Base-by-base conservation (phyloP, 2,797 vertebrate genomes). In the Notolabrus celidotus region DNA sequence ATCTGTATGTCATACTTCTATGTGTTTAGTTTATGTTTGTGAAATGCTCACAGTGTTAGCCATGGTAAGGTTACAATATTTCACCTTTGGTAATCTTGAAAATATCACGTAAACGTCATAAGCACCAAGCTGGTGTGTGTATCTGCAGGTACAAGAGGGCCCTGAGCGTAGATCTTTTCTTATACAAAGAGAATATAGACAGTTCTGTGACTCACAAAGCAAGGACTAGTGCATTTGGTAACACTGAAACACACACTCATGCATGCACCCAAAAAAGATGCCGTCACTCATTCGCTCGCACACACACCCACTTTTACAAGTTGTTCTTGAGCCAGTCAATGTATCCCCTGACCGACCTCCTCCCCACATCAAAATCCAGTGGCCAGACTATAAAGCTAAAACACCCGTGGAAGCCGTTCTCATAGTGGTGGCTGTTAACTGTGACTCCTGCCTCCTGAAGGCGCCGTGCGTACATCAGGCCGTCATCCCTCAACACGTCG, bases 391-490 rank as follows among this genome's bases (percentile, higher is more conserved):
- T 92, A 12, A 98, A 95, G 80, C 90, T 92, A 80, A 99, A 89
- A 55, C 95, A 96, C n/a, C 97, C 98, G 0, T 99, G 98, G 86
- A 98, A 99, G 63, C 96, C 96, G 41, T 96, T 95, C 31, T 94
- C 91, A 0, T 94, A 95, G 90, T 98, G 94, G 14, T 96, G 95
- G 0, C 82, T 91, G 11, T 95, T 96, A 36, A 99, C 96, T 0
- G 92, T 76, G 71, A 99, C 95, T 0, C 96, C 97, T 0, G 94
- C 96, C 0, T 92, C 92, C 92, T 95, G 92, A 45, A 99, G 51
- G 33, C 96, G 95, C 39, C 86, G 92, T 0, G 88, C 95, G 2
- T 99, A 99, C 97, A 99, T 97, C 67, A 93, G 90, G 10, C 97
- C 98, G 0, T 99, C 98, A 0, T 99, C 98, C 63, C 97, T 92